Conservation (phyloP, 2,797 vertebrate species). For the Astyanax mexicanus region DNA sequence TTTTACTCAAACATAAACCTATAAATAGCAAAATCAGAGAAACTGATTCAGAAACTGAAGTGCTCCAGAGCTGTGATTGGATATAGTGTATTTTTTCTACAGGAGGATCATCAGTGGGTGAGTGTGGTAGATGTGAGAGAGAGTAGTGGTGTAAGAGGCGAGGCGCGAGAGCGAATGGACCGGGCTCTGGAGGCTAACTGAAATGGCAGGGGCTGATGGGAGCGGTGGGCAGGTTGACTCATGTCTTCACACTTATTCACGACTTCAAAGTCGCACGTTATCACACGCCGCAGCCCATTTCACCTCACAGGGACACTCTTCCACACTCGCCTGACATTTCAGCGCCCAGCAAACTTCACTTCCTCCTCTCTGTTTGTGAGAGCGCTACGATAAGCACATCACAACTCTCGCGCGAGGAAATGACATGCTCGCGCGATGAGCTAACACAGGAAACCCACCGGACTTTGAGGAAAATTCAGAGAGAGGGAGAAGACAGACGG, state of each 20-base stretch:
- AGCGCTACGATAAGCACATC: conserved; percentile 43
- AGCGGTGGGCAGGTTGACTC: conserved; percentile 65
- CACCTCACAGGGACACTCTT: conserved; percentile 60
- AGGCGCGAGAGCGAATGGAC: conserved; percentile 14
- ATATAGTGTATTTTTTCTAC: not conserved
- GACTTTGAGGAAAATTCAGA: not conserved
- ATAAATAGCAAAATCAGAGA: too few relatives aligned
- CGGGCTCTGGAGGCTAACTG: conserved; percentile 35
- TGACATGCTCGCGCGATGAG: not conserved
- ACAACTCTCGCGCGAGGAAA: not conserved
- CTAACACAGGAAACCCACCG: not conserved
- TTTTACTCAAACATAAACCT: too few relatives aligned
- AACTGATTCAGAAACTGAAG: too few relatives aligned
- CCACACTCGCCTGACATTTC: conserved; percentile 61
- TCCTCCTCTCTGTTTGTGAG: conserved; percentile 25
- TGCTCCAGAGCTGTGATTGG: not conserved
- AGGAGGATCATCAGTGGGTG: not conserved
- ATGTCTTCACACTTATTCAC: conserved; percentile 70
- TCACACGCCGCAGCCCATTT: conserved; percentile 58
- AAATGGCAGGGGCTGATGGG: conserved; percentile 50
- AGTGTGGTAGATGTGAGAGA: not conserved
- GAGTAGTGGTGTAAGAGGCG: not conserved
- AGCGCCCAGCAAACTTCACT: conserved; percentile 8
- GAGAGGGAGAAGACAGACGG: not conserved
- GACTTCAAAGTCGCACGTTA: conserved; percentile 72